phyloP scores from a whole-genome alignment of 2,797 vertebrate species.

The Enteromius radiatus region DNA sequence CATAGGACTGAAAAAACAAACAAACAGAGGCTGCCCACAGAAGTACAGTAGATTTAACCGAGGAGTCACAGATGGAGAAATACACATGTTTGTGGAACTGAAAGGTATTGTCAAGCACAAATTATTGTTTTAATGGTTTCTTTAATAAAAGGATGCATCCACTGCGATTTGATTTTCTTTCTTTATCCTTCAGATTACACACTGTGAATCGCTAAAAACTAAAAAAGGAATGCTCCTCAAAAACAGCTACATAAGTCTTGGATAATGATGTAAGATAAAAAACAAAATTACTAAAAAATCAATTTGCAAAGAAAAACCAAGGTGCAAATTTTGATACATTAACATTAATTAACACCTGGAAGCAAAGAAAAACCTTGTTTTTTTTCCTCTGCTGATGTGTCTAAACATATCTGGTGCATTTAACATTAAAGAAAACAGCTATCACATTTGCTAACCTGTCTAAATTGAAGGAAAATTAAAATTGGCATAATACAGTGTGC shows the following conservation, averaged over 20 bases:
- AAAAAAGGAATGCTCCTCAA: neutral
- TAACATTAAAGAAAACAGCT: neutral
- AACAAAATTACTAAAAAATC: neutral
- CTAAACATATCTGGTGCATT: constrained; percentile 3
- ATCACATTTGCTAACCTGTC: constrained; percentile 14
- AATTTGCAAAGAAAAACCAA: neutral
- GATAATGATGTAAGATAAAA: neutral
- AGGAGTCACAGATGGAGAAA: constrained; percentile 48
- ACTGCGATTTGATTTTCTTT: constrained; percentile 20
- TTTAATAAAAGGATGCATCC: constrained; percentile 26
- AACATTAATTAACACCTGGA: constrained; percentile 15
- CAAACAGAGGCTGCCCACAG: constrained; percentile 65
- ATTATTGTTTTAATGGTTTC: constrained; percentile 71
- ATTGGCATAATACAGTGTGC: neutral
- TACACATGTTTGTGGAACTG: constrained; percentile 30
- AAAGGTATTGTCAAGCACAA: constrained; percentile 54
- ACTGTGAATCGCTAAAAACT: constrained; percentile 3
- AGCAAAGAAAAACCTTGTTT: neutral
- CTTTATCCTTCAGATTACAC: constrained; percentile 23
- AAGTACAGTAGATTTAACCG: constrained; percentile 71
- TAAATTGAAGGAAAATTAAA: neutral
- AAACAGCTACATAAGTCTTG: neutral
- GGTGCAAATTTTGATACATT: neutral
- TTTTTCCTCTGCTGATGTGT: too few relatives aligned
- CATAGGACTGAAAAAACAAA: constrained; percentile 50